phyloP scores from a whole-genome alignment of 2,888 invertebrate species.

The Rotaria magnacalcarata region DNA sequence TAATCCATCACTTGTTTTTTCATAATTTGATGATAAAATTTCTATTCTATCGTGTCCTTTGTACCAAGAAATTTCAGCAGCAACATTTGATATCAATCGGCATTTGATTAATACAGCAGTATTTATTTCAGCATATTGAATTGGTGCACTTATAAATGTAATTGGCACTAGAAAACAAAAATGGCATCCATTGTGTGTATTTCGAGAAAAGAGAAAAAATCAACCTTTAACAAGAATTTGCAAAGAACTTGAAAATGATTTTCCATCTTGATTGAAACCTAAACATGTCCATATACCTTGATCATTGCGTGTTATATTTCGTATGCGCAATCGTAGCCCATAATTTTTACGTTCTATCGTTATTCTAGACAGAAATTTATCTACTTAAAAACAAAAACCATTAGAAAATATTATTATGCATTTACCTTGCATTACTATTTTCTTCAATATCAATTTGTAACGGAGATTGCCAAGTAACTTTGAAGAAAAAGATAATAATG shows the following conservation, averaged over 20 bases:
- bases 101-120: not conserved
- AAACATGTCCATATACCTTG: constrained; percentile 21
- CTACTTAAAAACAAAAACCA: not conserved
- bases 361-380: not conserved
- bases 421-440: not conserved
- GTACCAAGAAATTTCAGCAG: constrained; percentile 8
- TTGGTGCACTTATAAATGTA: constrained; percentile 1
- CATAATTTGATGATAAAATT: not conserved
- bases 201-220: not conserved
- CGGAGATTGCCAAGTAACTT: constrained; percentile 12
- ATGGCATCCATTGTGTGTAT: not conserved
- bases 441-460: not conserved
- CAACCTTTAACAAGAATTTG: not conserved
- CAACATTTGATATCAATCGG: not conserved
- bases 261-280: not conserved
- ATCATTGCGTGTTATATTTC: constrained; percentile 24
- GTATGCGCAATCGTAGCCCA: not conserved
- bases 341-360: not conserved
- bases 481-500: too few relatives aligned
- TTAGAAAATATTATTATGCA: not conserved
- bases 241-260: not conserved
- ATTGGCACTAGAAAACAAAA: not conserved
- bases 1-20: not conserved
- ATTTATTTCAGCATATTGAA: constrained; percentile 19
- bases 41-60: not conserved